Evolutionary conservation across 1,140 invertebrate species (phyloP), one percentile per base, ranked within the genome.

Genomic region (Stegodyphus dumicola): DNA sequence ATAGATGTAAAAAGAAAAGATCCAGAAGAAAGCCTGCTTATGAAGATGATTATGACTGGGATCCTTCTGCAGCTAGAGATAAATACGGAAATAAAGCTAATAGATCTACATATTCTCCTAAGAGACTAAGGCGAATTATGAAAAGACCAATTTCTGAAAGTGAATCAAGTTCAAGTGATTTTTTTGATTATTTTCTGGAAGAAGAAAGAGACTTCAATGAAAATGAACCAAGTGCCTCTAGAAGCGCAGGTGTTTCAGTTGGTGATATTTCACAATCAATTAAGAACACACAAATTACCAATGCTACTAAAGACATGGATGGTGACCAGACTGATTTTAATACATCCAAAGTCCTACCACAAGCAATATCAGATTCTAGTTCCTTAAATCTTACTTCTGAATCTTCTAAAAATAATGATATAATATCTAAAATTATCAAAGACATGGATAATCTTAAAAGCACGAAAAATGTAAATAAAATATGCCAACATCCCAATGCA

Each of bases 1-100:
- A 6, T 11, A 48, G 49, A 53, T 6, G 11, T 18, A 73, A 6
- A 81, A 81, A 18, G 56, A 48, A 33, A 81, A 60, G 48, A 81
- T 51, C 13, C 49, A 49, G 13, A 15, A 60, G 15, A 15, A 9
- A 15, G 9, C 56, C 15, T 60, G 5, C 67, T 17, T 83, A 83
- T 67, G 80, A 83, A 17, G 80, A 75, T 48, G 80, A 83, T 75
- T 6, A 53, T 6, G 80, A 83, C 7, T 83, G 80, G 80, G 33
- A 11, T 53, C 80, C 80, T 15, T 33, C 17, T 15, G 7, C 6
- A 7, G 70, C 56, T 53, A 7, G 15, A 5, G 17, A 60, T 10
- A 51, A 11, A 11, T 56, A 7, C 11, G 17, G 33, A 49, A 2
- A 15, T 53, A 67, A 13, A 71, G 49, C 18, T 33, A 13, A 52